Evolutionary conservation across 2,888 invertebrate genomes (phyloP), one percentile per base, ranked within the genome.

Genomic region (Aphodius granarius): DNA sequence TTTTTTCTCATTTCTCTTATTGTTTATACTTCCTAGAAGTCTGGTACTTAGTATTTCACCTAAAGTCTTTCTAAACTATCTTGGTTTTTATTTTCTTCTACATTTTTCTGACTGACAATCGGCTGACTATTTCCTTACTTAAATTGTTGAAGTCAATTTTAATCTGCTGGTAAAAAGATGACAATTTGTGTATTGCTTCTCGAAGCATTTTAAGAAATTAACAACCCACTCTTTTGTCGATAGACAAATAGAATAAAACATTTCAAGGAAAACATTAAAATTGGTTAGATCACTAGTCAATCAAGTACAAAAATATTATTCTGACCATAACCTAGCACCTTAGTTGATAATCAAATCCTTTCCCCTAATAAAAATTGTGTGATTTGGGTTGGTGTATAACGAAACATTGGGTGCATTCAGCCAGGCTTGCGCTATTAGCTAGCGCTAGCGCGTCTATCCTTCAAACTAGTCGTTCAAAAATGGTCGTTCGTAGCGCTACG

Each of bases 1-100:
- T 63, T 66, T 43, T 73, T 66, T 43, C 63, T 66, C 64, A 63
- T 19, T 70, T 70, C 20, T 70, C 18, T 43, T 71, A 18, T 71
- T 71, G 43, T 23, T 23, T 20, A 64, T 20, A 21, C 64, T 73
- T 21, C 18, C 16, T 73, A 62, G 62, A 43, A 43, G 43, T 43
- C 43, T 43, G 43, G 43, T 43, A 43, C 43, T 43, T 43, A 43
- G 6, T 43, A 13, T 43, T 43, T 9, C 20, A 66, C 66, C 18
- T 66, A 66, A 17, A 66, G 43, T 43, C 43, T 43, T 3, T n/a
- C 66, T 66, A 66, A 66, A 20, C 20, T 66, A 19, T 16, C 13
- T 19, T 63, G n/a, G 17, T 66, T 66, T 66, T 66, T 5, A 16
- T 66, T 66, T 66, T 13, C 20, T 66, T 66, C 66, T 66, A 66